phyloP scores from a whole-genome alignment of 2,888 invertebrate genomes.

The Himalopsyche japonica region DNA sequence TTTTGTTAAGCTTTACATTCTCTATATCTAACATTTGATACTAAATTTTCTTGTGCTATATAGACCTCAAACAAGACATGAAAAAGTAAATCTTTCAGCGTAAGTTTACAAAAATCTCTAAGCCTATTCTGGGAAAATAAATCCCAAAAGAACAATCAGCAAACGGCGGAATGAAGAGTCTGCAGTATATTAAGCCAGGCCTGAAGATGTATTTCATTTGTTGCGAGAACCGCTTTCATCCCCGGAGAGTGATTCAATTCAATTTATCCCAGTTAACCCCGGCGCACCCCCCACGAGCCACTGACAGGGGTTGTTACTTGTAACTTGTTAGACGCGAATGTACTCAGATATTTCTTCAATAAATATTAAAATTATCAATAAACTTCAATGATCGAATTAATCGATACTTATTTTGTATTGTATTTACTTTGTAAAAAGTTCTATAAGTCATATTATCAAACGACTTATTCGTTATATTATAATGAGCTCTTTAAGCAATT shows the following conservation, averaged over 20 bases:
- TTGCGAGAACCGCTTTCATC: slow-evolving; percentile 25
- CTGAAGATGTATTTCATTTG: slow-evolving; percentile 41
- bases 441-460: too few relatives aligned
- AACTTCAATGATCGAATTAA: not conserved
- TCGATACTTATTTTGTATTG: not conserved
- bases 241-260: slow-evolving; percentile 41
- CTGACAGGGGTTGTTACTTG: slow-evolving; percentile 2
- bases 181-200: not conserved
- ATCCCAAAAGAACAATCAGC: not conserved
- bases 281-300: not conserved
- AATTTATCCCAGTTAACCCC: slow-evolving; percentile 41
- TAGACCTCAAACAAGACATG: not conserved
- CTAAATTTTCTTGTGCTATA: not conserved
- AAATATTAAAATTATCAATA: not conserved
- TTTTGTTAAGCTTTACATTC: too few relatives aligned
- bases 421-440: too few relatives aligned
- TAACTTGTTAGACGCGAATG: not conserved
- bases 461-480: too few relatives aligned
- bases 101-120: not conserved
- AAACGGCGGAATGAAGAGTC: not conserved
- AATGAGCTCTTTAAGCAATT: too few relatives aligned
- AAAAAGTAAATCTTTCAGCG: slow-evolving; percentile 2
- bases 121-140: not conserved
- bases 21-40: too few relatives aligned
- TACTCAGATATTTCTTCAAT: not conserved